These are phyloP conservation scores for Natator depressus DNA, from an alignment of 2,113 vertebrate species.

Conservation along the genomic window DNA sequence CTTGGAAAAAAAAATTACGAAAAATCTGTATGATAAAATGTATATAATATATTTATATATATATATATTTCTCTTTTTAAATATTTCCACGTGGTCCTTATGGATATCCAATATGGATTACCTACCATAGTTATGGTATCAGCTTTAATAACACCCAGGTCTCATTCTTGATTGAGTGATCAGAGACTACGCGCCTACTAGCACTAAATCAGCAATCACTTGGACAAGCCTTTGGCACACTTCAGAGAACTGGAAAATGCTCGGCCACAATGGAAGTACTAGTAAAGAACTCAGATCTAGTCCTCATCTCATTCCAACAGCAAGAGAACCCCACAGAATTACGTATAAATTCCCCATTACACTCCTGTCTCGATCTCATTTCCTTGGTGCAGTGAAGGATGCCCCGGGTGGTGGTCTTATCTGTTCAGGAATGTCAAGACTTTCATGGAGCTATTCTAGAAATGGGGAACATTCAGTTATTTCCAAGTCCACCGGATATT, in stretches of 20 bases:
- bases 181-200: slow-evolving; percentile 62
- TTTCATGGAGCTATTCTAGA: slow-evolving; percentile 63
- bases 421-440: slow-evolving; percentile 66
- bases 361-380: neutral
- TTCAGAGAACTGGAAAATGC: slow-evolving; percentile 63
- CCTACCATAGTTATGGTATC: slow-evolving; percentile 83
- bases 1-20: slow-evolving; percentile 77
- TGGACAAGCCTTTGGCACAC: slow-evolving; percentile 69
- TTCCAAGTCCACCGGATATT: slow-evolving; percentile 71
- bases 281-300: slow-evolving; percentile 24
- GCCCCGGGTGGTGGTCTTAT: slow-evolving; percentile 35
- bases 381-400: neutral
- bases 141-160: slow-evolving; percentile 70
- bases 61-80: slow-evolving; percentile 84
- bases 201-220: slow-evolving; percentile 62
- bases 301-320: slow-evolving; percentile 49
- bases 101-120: slow-evolving; percentile 99
- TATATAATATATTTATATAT: slow-evolving; percentile 79
- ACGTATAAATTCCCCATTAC: neutral
- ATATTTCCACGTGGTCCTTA: slow-evolving; percentile 85
- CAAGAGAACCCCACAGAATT: slow-evolving; percentile 43
- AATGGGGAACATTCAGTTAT: slow-evolving; percentile 62
- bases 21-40: slow-evolving; percentile 87
- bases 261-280: slow-evolving; percentile 52
- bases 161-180: slow-evolving; percentile 64